Conservation (phyloP, 2,113 vertebrate species). For the Nicator chloris region DNA sequence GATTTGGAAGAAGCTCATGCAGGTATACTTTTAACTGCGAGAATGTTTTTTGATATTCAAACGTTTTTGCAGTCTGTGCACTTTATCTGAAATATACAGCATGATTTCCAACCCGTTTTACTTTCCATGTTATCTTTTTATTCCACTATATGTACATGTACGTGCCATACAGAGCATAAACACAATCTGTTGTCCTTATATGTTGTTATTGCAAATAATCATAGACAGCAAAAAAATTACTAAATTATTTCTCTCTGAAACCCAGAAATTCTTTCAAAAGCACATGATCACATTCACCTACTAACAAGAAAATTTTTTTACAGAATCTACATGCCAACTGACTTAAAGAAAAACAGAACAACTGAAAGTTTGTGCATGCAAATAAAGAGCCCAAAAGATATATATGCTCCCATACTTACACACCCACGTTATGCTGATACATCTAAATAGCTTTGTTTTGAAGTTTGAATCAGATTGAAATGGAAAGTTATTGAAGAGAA, state of each 20-base stretch:
- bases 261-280: neutral
- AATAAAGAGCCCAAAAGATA: slow-evolving; percentile 1
- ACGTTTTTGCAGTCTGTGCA: neutral
- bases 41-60: neutral
- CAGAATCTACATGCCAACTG: neutral
- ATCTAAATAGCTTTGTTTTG: slow-evolving; percentile 58
- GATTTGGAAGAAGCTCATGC: neutral
- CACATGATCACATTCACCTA: neutral
- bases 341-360: neutral
- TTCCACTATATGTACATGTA: neutral
- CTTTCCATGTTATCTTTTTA: neutral
- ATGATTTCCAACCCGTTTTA: neutral
- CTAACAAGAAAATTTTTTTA: neutral
- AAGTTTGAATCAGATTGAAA: slow-evolving; percentile 70
- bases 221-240: neutral
- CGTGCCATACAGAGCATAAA: neutral
- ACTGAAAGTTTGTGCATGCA: neutral
- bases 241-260: neutral
- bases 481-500: slow-evolving; percentile 50
- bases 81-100: neutral
- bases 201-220: neutral
- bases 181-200: neutral
- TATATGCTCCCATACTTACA: neutral
- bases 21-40: neutral
- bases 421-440: neutral